These are phyloP conservation scores for Neodiprion lecontei DNA, from an alignment of 1,140 invertebrate species.

Conservation along the genomic window DNA sequence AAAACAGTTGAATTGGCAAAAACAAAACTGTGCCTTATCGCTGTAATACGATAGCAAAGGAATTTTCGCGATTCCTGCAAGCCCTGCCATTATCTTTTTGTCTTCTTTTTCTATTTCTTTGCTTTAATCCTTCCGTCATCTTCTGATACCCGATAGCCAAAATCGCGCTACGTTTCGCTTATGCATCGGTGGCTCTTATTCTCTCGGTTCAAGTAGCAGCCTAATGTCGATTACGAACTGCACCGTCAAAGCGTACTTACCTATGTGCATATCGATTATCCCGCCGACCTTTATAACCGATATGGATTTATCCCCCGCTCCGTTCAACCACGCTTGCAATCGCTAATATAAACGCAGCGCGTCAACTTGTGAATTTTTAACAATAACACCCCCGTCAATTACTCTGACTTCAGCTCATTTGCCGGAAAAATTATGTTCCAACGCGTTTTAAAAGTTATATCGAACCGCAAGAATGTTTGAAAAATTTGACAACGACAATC, in stretches of 20 bases:
- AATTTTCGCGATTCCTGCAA: too few relatives aligned
- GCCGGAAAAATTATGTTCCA: too few relatives aligned
- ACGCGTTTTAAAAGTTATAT: too few relatives aligned
- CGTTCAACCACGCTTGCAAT: not conserved
- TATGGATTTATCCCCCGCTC: not conserved
- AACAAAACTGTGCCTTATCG: too few relatives aligned
- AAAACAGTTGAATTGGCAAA: too few relatives aligned
- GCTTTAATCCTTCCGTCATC: not conserved
- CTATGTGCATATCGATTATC: not conserved
- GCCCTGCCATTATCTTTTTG: not conserved
- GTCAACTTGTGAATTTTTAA: not conserved
- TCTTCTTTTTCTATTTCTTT: not conserved
- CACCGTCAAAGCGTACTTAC: not conserved
- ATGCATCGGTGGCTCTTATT: too few relatives aligned
- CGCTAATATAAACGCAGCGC: not conserved
- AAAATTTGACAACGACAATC: too few relatives aligned
- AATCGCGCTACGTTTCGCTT: too few relatives aligned
- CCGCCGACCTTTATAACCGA: not conserved
- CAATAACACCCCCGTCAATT: not conserved
- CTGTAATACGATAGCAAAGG: too few relatives aligned
- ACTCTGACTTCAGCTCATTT: too few relatives aligned
- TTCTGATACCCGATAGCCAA: too few relatives aligned
- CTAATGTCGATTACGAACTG: not conserved
- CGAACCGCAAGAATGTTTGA: too few relatives aligned
- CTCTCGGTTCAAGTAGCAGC: not conserved